A percentile compares a stretch with the other conserved stretches of the same genome.
phyloP scores from a whole-genome alignment of 2,888 invertebrate genomes.

The Altica lythri region DNA sequence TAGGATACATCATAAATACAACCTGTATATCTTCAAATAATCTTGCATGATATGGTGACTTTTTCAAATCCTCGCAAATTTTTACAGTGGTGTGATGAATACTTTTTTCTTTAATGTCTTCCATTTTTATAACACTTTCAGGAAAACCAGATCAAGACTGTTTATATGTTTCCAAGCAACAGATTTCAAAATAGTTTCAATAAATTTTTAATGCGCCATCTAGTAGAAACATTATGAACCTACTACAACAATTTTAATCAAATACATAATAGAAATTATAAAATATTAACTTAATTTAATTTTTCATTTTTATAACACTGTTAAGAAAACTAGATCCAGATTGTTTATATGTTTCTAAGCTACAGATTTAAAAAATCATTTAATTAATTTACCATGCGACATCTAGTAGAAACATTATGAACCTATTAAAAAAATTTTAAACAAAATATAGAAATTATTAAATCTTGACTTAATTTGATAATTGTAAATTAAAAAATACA shows the following conservation, averaged over 20 bases:
- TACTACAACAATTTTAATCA: too few relatives aligned
- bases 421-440: too few relatives aligned
- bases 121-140: background rate
- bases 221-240: too few relatives aligned
- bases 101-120: conserved; percentile 60
- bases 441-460: too few relatives aligned
- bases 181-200: background rate
- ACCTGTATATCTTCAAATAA: conserved; percentile 83
- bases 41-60: conserved; percentile 74
- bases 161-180: conserved; percentile 7
- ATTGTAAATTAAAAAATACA: conserved; percentile 1
- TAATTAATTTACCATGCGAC: background rate
- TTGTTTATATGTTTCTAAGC: conserved; percentile 6
- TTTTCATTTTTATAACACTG: conserved; percentile 31
- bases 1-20: conserved; percentile 32
- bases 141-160: conserved; percentile 2
- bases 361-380: conserved; percentile 4
- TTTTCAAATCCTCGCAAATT: conserved; percentile 79
- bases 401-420: too few relatives aligned
- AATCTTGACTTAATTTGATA: too few relatives aligned
- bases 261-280: too few relatives aligned
- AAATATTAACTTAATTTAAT: too few relatives aligned
- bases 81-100: conserved; percentile 78
- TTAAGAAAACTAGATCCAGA: background rate
- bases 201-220: background rate